A percentile compares a stretch with the other conserved stretches of the same genome.
These are phyloP conservation scores for Festucalex cinctus DNA, from an alignment of 2,113 vertebrate genomes.

Conservation along the genomic window DNA sequence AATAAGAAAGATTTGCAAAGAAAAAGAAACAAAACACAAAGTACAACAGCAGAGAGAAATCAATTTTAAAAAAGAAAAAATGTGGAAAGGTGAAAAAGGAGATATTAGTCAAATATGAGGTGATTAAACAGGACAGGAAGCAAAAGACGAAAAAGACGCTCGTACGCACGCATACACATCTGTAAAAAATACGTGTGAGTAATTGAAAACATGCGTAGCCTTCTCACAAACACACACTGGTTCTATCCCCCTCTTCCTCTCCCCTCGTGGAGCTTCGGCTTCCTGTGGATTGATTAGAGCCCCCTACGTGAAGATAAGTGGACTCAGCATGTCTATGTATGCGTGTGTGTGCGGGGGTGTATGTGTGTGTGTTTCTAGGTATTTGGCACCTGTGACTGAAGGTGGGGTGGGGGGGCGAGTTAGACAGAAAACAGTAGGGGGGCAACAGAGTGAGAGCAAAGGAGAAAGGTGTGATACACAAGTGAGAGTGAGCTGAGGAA, in stretches of 20 bases:
- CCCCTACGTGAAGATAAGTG: conserved; percentile 88
- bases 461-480: conserved; percentile 13
- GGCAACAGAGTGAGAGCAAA: conserved; percentile 21
- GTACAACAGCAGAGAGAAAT: background rate
- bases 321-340: conserved; percentile 41
- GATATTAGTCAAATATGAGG: background rate
- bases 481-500: background rate
- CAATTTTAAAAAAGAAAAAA: background rate
- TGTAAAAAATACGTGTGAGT: conserved; percentile 52
- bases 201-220: conserved; percentile 60
- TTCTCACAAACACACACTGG: conserved; percentile 35
- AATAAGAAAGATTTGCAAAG: conserved; percentile 18
- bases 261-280: conserved; percentile 64
- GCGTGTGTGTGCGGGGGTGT: conserved; percentile 19
- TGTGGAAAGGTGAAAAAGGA: background rate
- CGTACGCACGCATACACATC: conserved; percentile 17
- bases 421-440: conserved; percentile 61
- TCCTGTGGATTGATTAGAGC: conserved; percentile 84
- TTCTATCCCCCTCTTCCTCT: conserved; percentile 5
- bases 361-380: conserved; percentile 17
- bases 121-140: conserved; percentile 5
- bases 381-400: conserved; percentile 80
- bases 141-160: conserved; percentile 2
- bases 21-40: conserved; percentile 8
- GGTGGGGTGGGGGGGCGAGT: conserved; percentile 55